Evolutionary conservation across 1,140 invertebrate species (phyloP).

Genomic region (Coelopa frigida): DNA sequence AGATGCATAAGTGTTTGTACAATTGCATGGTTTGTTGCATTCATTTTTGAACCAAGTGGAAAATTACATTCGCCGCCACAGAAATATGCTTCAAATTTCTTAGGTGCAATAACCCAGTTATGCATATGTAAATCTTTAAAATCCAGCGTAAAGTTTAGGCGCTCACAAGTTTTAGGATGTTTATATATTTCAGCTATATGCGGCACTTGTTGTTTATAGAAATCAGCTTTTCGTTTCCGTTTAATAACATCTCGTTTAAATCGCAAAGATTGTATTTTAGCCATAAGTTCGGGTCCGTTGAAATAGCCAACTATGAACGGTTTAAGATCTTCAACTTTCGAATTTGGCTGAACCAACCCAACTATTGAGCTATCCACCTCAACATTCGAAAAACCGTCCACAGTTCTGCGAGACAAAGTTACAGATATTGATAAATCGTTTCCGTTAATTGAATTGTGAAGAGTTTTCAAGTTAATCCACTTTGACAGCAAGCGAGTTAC

Average conservation of each 20-base stretch:
- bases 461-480: conserved; percentile 23
- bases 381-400: conserved; percentile 13
- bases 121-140: conserved; percentile 40
- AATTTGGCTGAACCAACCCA: background rate
- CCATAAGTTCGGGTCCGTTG: conserved; percentile 35
- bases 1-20: conserved; percentile 41
- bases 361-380: background rate
- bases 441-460: conserved; percentile 10
- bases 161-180: conserved; percentile 31
- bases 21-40: conserved; percentile 43
- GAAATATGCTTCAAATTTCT: conserved; percentile 41
- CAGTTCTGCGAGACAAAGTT: conserved; percentile 18
- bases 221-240: conserved; percentile 13
- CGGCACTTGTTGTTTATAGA: background rate
- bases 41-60: conserved; percentile 39
- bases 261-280: conserved; percentile 30
- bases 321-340: conserved; percentile 24
- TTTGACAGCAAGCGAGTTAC: conserved; percentile 22
- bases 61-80: conserved; percentile 42
- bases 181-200: conserved; percentile 19
- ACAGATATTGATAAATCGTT: conserved; percentile 21
- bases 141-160: conserved; percentile 39
- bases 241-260: conserved; percentile 33
- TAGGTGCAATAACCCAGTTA: conserved; percentile 40
- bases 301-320: conserved; percentile 41